A percentile compares a stretch with the other conserved stretches of the same genome.
Evolutionary conservation across 92 coral and sea anemone species (phyloP).

Genomic region (Porites lobata): DNA sequence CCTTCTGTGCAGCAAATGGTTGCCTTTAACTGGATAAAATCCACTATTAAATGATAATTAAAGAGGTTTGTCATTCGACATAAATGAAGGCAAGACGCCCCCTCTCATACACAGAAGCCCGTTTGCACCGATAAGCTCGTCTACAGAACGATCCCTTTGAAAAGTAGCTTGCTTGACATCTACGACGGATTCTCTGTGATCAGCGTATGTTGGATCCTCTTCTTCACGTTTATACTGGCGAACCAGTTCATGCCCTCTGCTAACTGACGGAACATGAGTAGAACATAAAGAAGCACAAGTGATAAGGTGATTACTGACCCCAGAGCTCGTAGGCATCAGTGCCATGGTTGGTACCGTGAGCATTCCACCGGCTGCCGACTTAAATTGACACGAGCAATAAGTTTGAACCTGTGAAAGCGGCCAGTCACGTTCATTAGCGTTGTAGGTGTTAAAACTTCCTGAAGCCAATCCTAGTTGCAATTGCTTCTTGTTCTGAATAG

Average conservation of each 20-base stretch:
- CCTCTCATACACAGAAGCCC: constrained; percentile 37
- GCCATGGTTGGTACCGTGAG: not conserved
- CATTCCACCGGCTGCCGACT: not conserved
- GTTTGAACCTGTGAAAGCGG: constrained; percentile 19
- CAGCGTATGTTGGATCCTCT: not conserved
- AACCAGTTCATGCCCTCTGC: not conserved
- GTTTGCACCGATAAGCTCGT: constrained; percentile 32
- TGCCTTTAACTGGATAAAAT: not conserved
- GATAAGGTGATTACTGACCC: not conserved
- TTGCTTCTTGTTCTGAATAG: not conserved
- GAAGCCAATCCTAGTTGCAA: not conserved
- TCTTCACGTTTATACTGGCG: not conserved
- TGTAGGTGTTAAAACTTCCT: not conserved
- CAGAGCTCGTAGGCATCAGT: constrained; percentile 11
- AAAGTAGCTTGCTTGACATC: not conserved
- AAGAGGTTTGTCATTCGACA: not conserved
- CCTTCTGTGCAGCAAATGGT: too few relatives aligned
- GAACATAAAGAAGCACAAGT: constrained; percentile 44
- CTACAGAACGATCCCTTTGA: constrained; percentile 20
- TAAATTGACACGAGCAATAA: constrained; percentile 16
- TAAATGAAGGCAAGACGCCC: not conserved
- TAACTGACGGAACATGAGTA: not conserved
- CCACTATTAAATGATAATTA: not conserved
- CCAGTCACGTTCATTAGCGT: constrained; percentile 6
- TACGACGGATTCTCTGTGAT: not conserved